Evolutionary conservation across 92 coral and sea anemone species (phyloP).

Genomic region (Isaurus tuberculatus): DNA sequence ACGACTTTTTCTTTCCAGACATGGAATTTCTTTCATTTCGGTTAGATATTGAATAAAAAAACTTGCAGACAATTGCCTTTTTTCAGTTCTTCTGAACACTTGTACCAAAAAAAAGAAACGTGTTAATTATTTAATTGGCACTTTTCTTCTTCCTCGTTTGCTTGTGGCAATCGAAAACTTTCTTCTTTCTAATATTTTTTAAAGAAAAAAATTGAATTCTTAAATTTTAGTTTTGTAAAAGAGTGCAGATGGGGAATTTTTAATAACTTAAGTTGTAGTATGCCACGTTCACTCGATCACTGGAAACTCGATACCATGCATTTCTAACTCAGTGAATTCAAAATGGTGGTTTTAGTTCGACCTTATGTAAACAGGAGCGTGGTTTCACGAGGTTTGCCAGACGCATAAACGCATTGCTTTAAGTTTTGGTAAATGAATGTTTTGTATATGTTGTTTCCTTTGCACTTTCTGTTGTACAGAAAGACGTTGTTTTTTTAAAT

Average conservation of each 20-base stretch:
- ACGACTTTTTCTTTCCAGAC: neutral
- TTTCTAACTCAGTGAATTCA: neutral
- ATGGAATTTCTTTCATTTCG: neutral
- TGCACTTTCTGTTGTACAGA: no score
- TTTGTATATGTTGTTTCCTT: no score
- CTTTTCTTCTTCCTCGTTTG: neutral
- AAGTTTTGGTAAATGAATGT: no score
- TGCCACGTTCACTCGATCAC: neutral
- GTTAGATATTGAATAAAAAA: neutral
- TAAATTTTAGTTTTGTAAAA: no score
- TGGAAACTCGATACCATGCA: neutral
- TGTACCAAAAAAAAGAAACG: neutral
- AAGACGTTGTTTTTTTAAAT: no score
- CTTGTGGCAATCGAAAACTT: neutral
- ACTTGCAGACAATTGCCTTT: neutral
- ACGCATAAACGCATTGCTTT: no score
- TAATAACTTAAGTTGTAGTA: no score
- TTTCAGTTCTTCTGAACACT: neutral
- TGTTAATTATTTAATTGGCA: neutral
- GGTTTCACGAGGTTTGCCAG: no score
- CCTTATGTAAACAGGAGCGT: slow-evolving; percentile 3
- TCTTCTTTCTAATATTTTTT: no score
- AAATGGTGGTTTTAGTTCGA: neutral
- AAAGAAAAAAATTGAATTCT: no score
- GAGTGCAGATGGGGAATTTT: no score